Conservation (phyloP, 1,140 invertebrate genomes). For the Nephila pilipes region DNA sequence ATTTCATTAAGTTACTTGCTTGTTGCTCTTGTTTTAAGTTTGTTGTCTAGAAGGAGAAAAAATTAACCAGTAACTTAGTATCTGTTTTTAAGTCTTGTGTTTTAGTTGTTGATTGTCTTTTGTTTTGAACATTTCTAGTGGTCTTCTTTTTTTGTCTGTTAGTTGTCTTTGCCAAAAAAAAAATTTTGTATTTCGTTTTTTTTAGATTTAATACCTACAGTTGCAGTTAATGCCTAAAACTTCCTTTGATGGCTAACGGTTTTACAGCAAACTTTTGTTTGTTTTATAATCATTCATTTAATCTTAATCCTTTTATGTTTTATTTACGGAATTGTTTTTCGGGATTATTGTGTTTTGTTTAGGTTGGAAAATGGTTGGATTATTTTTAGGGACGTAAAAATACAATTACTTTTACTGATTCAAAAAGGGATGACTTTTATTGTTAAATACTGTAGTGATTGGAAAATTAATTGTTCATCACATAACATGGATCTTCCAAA, state of each 20-base stretch:
- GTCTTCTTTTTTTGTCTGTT: background rate
- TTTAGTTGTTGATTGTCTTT: background rate
- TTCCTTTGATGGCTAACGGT: background rate
- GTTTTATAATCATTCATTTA: too few relatives aligned
- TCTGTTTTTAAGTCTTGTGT: background rate
- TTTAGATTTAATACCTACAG: background rate
- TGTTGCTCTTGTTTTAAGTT: background rate
- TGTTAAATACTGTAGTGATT: too few relatives aligned
- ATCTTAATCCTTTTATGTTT: too few relatives aligned
- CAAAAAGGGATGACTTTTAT: too few relatives aligned
- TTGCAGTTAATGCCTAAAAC: background rate
- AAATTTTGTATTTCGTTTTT: background rate
- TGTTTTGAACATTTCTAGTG: background rate
- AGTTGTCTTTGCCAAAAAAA: background rate
- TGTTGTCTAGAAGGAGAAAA: background rate
- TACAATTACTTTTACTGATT: too few relatives aligned
- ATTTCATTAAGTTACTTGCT: slow-evolving; percentile 23
- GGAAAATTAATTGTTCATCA: too few relatives aligned
- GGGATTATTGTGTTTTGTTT: too few relatives aligned
- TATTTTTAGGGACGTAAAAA: too few relatives aligned
- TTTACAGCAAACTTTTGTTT: too few relatives aligned
- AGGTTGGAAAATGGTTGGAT: too few relatives aligned
- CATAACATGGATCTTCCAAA: too few relatives aligned
- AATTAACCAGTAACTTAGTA: background rate
- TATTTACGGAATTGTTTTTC: too few relatives aligned